Evolutionary conservation across 2,888 invertebrate species (phyloP).

Genomic region (Dinocampus coccinellae): DNA sequence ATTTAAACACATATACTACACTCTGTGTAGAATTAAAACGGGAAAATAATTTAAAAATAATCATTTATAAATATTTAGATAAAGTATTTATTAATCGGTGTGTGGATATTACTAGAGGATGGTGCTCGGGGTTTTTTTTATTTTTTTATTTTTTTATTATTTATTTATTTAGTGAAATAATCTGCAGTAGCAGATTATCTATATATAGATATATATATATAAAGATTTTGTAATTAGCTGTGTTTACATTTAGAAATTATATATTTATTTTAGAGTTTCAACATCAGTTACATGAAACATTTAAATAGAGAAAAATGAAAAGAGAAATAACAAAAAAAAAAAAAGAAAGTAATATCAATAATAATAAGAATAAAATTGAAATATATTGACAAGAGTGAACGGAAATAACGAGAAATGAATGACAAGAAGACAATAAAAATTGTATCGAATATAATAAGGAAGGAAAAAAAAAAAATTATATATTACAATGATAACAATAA

Average conservation of each 20-base stretch:
- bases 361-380: no score
- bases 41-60: slow-evolving; percentile 3
- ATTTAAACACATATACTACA: no score
- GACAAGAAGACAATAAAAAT: slow-evolving; percentile 19
- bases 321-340: background rate
- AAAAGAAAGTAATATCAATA: no score
- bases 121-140: slow-evolving; percentile 3
- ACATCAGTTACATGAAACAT: slow-evolving; percentile 2
- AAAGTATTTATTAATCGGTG: background rate
- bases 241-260: slow-evolving; percentile 21
- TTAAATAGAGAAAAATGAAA: slow-evolving; percentile 1
- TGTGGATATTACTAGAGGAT: background rate
- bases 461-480: no score
- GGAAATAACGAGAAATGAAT: slow-evolving; percentile 30
- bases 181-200: background rate
- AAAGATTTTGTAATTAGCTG: slow-evolving; percentile 5
- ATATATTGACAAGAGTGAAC: background rate
- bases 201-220: no score
- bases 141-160: no score
- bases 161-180: background rate
- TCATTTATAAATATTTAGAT: background rate
- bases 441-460: no score
- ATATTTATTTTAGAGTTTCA: slow-evolving; percentile 33
- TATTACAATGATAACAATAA: slow-evolving; percentile 13
- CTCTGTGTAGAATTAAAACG: background rate